A percentile compares a stretch with the other conserved stretches of the same genome.
Evolutionary conservation across 2,888 invertebrate genomes (phyloP).

Genomic region (Megalurothrips usitatus): DNA sequence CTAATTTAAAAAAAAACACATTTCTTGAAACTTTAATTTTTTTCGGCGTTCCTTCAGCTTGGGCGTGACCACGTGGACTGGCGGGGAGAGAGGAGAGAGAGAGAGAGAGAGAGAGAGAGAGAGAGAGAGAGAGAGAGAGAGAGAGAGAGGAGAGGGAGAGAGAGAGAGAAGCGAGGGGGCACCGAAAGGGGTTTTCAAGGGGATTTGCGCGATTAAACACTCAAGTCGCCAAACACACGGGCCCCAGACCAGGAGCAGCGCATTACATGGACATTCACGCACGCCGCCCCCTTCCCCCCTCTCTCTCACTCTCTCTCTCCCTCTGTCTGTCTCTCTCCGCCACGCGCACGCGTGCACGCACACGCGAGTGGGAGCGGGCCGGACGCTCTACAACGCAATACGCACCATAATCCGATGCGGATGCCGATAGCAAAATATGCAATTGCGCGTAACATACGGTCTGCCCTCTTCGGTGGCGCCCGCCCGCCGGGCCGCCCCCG

Average conservation of each 20-base stretch:
- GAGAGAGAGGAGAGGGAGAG: too few relatives aligned
- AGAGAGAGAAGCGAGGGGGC: too few relatives aligned
- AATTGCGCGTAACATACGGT: not conserved
- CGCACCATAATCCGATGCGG: not conserved
- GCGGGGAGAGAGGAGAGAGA: too few relatives aligned
- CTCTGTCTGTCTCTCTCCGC: not conserved
- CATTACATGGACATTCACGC: not conserved
- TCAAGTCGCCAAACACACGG: constrained; percentile 21
- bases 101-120: too few relatives aligned
- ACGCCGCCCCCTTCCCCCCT: not conserved
- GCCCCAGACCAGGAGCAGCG: not conserved
- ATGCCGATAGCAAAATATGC: constrained; percentile 12
- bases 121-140: too few relatives aligned
- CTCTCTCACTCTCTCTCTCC: not conserved
- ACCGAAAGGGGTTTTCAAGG: not conserved
- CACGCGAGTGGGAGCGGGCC: not conserved
- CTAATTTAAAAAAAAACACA: too few relatives aligned
- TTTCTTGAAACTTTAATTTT: too few relatives aligned
- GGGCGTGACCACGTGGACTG: too few relatives aligned
- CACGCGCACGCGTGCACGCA: not conserved
- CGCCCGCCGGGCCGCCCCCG: not conserved
- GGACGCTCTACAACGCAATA: not conserved
- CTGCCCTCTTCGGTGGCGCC: too few relatives aligned
- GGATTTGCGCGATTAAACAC: constrained; percentile 17
- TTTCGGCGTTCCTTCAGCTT: too few relatives aligned